Evolutionary conservation across 2,797 vertebrate genomes (phyloP), one percentile per base, ranked within the genome.

Genomic region (Muscicapa striata): DNA sequence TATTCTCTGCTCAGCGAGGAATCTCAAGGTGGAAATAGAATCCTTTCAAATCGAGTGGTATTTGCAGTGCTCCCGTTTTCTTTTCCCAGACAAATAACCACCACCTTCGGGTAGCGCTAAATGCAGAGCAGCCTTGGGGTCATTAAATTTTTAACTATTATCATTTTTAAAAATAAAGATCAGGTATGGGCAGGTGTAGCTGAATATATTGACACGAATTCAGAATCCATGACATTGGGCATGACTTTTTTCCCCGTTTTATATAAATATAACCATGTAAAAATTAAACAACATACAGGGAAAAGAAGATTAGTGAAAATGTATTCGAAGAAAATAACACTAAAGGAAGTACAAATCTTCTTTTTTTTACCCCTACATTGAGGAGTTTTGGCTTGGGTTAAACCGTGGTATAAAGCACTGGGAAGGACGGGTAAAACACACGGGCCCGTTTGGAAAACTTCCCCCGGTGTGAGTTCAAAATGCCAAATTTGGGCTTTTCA

Each of bases 161-260:
- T 30, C 0, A 7, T 26, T 69, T 77, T 81, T 13, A 22, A 48
- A 41, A 34, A 36, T 0, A 15, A 24, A 62, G 36, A 29, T 26
- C 5, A 34, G 29, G 3, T 12, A 29, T 7, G 1, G 17, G 82
- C 61, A 85, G 49, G 22, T 57, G n/a, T 6, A 73, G 67, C 36
- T 66, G 51, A 46, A 46, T 12, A 9, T 4, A 6, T 21, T 58
- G 48, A 13, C 12, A 29, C 3, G 16, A 22, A 55, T 41, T 21
- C 0, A 1, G 10, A 21, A 13, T 15, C 40, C 24, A 0, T 7
- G 26, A 32, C 30, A 8, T 0, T 9, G 6, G 22, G 21, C 26
- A 68, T 1, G 6, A 21, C 10, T 58, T 54, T 16, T 30, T 2
- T 0, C 2, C 24, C 2, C 13, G 15, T 46, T 40, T 57, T 34